These are phyloP conservation scores for Eurytoma adleriae DNA, from an alignment of 2,888 invertebrate genomes.

Conservation along the genomic window DNA sequence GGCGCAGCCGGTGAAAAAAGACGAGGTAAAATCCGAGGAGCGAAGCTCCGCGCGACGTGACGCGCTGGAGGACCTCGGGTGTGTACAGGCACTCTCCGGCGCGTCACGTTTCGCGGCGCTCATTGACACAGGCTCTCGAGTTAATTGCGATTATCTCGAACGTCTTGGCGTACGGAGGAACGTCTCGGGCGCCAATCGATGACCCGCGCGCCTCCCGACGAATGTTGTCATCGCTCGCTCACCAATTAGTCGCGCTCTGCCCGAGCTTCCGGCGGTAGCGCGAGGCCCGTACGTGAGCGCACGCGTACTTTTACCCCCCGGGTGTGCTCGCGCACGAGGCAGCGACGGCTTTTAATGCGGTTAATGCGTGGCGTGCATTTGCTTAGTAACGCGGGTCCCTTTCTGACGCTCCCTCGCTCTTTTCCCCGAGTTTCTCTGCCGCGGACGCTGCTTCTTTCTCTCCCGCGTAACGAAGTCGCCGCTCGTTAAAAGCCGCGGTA, in stretches of 20 bases:
- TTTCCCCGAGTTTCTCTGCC: constrained; percentile 55
- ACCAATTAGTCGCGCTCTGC: constrained; percentile 66
- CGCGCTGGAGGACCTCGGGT: neutral
- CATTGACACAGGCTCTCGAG: constrained; percentile 27
- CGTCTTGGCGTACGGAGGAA: neutral
- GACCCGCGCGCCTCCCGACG: constrained; percentile 41
- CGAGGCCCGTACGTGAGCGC: neutral
- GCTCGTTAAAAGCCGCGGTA: constrained; percentile 58
- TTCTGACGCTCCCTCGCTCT: constrained; percentile 6
- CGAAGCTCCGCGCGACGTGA: too few species aligned
- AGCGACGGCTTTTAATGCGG: constrained; percentile 31
- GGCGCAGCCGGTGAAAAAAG: neutral
- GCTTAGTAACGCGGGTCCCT: constrained; percentile 57
- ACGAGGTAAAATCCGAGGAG: neutral
- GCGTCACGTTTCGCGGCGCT: constrained; percentile 39
- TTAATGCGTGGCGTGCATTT: constrained; percentile 56
- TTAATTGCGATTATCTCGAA: constrained; percentile 41
- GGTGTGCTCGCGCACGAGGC: neutral
- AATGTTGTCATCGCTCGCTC: constrained; percentile 65
- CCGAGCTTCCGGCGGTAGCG: constrained; percentile 57
- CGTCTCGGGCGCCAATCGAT: constrained; percentile 10
- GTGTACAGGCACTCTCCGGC: neutral
- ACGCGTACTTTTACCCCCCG: neutral
- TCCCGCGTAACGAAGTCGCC: constrained; percentile 41
- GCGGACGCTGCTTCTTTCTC: constrained; percentile 36